Conservation (phyloP, 2,797 vertebrate species). For the Trachops cirrhosus region DNA sequence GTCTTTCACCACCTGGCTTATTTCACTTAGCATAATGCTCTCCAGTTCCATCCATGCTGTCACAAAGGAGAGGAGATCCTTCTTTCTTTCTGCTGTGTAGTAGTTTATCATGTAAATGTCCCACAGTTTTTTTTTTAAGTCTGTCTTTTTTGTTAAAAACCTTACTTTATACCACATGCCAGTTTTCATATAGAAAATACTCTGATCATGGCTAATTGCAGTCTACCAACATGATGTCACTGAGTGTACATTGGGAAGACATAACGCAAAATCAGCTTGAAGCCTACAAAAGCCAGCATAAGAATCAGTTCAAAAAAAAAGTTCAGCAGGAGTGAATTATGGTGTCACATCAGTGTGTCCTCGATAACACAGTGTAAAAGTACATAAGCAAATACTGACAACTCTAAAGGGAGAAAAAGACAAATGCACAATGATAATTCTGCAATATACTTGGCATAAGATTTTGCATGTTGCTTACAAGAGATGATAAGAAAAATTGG, state of each 20-base stretch:
- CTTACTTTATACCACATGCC: neutral
- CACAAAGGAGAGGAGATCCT: no score
- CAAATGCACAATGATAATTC: neutral
- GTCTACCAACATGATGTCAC: neutral
- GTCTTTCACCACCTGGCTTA: no score
- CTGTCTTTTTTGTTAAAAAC: neutral
- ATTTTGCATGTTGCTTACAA: neutral
- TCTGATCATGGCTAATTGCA: neutral
- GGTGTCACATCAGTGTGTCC: no score
- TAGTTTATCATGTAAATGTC: no score
- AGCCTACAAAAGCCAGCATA: neutral
- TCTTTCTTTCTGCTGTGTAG: no score
- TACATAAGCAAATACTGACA: neutral
- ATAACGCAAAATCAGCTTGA: neutral
- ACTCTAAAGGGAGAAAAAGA: neutral
- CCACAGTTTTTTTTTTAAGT: neutral
- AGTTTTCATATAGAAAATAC: neutral
- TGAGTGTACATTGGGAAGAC: neutral
- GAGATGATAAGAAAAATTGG: neutral
- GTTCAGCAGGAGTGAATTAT: neutral
- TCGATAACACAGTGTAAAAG: neutral
- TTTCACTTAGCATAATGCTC: no score
- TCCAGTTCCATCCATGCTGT: no score
- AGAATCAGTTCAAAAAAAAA: neutral
- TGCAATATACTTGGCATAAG: neutral